These are phyloP conservation scores for Microtus oregoni DNA, from an alignment of 2,113 vertebrate genomes.

Conservation along the genomic window DNA sequence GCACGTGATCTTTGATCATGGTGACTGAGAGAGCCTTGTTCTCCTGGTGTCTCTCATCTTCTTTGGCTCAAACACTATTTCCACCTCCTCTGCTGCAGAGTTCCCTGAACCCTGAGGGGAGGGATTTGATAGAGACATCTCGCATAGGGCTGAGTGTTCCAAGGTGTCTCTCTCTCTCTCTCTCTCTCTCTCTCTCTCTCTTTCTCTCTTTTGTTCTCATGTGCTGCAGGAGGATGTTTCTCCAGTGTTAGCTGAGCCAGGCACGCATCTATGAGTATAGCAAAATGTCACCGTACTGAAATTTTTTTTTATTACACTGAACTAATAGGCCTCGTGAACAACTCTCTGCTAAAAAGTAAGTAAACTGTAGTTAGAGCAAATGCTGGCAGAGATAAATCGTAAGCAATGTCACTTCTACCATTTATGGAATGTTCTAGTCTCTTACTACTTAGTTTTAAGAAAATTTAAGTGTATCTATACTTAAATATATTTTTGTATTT, in stretches of 20 bases:
- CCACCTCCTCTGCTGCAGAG: background rate
- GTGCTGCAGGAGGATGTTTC: background rate
- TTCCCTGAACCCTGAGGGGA: background rate
- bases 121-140: background rate
- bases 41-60: background rate
- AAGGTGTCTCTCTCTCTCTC: background rate
- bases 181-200: background rate
- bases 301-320: background rate
- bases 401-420: background rate
- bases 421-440: conserved; percentile 5
- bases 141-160: background rate
- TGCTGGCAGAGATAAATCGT: background rate
- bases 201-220: background rate
- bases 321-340: background rate
- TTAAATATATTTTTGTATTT: conserved; percentile 28
- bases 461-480: background rate
- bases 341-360: background rate
- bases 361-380: conserved; percentile 51
- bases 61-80: background rate
- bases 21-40: no score
- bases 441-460: conserved; percentile 42
- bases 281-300: background rate
- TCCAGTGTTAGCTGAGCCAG: background rate
- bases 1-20: no score
- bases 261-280: no score